Percentiles rank a stretch among this genome's conserved stretches.
phyloP scores from a whole-genome alignment of 1,140 invertebrate species.

The Heliconius nattereri region DNA sequence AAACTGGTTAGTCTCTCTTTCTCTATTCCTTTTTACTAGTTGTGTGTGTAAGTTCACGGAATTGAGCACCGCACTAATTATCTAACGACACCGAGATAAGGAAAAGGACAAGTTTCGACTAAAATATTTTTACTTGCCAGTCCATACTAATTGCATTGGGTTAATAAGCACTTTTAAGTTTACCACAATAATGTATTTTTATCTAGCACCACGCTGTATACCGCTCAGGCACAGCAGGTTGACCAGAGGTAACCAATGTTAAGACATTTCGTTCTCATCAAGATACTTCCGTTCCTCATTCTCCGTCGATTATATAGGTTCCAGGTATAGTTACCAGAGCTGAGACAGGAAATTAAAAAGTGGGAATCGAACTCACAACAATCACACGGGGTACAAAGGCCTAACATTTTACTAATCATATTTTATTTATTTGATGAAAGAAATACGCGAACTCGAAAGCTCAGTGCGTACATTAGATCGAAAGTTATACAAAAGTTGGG shows the following conservation, averaged over 20 bases:
- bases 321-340: no score
- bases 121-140: no score
- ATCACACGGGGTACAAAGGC: neutral
- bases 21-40: no score
- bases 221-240: neutral
- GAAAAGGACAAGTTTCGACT: no score
- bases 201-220: neutral
- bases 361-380: neutral
- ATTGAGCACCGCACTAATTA: no score
- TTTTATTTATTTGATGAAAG: constrained; percentile 35
- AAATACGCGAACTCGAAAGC: constrained; percentile 69
- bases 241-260: neutral
- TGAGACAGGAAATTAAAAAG: neutral
- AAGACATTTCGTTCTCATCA: neutral
- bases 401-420: neutral
- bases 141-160: no score
- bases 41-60: no score
- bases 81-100: no score
- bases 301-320: neutral
- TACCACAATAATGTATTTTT: neutral
- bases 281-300: neutral
- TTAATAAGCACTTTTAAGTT: neutral
- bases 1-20: constrained; percentile 48
- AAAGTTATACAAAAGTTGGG: constrained; percentile 70
- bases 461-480: constrained; percentile 63